Evolutionary conservation across 1,140 invertebrate genomes (phyloP), one percentile per base, ranked within the genome.

Genomic region (Drosophila kohkoa): DNA sequence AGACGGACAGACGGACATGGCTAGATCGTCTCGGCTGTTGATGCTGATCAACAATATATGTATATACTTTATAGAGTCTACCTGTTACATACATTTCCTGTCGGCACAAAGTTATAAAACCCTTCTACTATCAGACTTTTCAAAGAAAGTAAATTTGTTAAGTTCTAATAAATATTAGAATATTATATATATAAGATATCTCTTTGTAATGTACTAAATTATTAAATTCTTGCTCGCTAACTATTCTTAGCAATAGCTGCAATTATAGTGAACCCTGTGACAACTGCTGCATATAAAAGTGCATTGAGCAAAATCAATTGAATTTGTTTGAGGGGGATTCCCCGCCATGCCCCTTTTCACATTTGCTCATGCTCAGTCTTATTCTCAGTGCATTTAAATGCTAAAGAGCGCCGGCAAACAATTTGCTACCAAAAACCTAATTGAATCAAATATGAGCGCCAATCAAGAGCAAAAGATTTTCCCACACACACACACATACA

Each of bases 381-480:
- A 7, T 41, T 57, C 35, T 48, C 13, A 28, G 43, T 63, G 13
- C 32, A 45, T 43, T 35, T 51, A 70, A 38, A 38, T 70, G 66
- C 66, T 8, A 66, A 58, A 43, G 8, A 20, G 51, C 4, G 15
- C 20, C 2, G 32, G 32, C 30, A 64, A 60, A 46, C 46, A 60
- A 72, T 48, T 54, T 68, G 63, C 59, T 43, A 54, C 52, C 74
- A 72, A 76, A 72, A 71, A 71, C 60, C 52, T 80, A 80, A 80
- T 80, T 80, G 69, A 80, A 80, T 80, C 77, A 74, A 77, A 69
- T 69, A 57, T 45, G 73, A 87, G 49, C 60, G 66, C 54, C 79
- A 87, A 87, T 87, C 82, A 87, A 86, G 70, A 69, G 70, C 71
- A 81, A 72, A 63, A 67, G 60, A 68, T 78, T 67, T 81, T 66